A percentile compares a stretch with the other conserved stretches of the same genome.
Conservation (phyloP, 2,113 vertebrate species). For the Picathartes gymnocephalus region DNA sequence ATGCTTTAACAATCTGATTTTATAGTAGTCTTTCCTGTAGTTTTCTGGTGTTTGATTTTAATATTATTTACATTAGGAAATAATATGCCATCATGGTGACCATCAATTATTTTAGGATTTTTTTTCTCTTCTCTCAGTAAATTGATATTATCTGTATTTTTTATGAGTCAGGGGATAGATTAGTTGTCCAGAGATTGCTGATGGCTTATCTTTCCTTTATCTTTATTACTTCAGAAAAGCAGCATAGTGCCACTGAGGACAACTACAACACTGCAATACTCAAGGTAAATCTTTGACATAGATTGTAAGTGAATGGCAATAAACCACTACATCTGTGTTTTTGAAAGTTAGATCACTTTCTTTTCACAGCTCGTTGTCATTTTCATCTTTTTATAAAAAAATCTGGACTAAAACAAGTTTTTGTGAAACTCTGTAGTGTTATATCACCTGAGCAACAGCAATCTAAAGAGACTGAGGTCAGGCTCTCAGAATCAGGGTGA, state of each 20-base stretch:
- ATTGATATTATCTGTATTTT: not conserved
- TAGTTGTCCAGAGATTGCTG: not conserved
- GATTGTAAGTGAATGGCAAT: not conserved
- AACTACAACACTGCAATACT: not conserved
- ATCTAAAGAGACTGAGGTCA: not conserved
- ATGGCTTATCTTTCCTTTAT: not conserved
- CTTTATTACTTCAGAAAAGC: not conserved
- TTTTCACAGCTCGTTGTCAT: not conserved
- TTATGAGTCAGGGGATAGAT: not conserved
- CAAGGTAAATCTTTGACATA: not conserved
- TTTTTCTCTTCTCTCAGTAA: not conserved
- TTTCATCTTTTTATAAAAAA: not conserved
- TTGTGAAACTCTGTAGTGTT: not conserved
- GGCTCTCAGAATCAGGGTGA: not conserved
- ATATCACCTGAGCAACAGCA: not conserved
- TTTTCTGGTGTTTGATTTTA: not conserved
- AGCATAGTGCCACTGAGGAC: not conserved
- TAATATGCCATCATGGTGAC: not conserved
- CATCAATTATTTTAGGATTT: not conserved
- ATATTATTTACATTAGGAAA: not conserved
- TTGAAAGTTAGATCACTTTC: not conserved
- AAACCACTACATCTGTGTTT: not conserved
- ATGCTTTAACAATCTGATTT: not conserved
- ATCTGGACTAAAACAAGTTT: fast-evolving
- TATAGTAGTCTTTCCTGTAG: not conserved